Evolutionary conservation across 2,113 vertebrate genomes (phyloP), one percentile per base, ranked within the genome.

Genomic region (Poecilia latipinna): DNA sequence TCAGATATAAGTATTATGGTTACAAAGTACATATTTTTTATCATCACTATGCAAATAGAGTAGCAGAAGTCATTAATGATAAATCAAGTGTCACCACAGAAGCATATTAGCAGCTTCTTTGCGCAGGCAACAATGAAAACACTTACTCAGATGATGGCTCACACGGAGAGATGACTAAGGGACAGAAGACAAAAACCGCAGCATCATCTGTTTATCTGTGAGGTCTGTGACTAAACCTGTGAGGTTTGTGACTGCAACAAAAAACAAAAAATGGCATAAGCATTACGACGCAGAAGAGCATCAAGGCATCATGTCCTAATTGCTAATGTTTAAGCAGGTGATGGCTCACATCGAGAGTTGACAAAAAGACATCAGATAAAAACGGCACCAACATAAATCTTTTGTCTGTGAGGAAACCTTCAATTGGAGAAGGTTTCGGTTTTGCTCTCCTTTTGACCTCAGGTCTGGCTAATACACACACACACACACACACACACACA

Each of bases 81-180:
- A 6, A 37, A 4, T 65, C 8, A 7, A 26, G 64, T n/a, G 22
- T 51, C 44, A 51, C 44, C 44, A 6, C 44, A 51, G 13, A n/a
- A 39, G 4, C 8, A 1, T 2, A 71, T 62, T 44, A 82, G 67
- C 64, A 54, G 42, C 62, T 39, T 26, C 60, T 31, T 69, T 6
- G 28, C 37, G 19, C 28, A 1, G 2, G 35, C 37, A 3, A 37
- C 5, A 65, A 8, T 3, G 61, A 70, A 63, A n/a, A 33, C 24
- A 33, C 26, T 32, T 79, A 54, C 57, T 62, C 57, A 54, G 74
- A 74, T 68, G 48, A 80, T 82, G 83, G 81, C 24, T 86, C 83
- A 84, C 29, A 75, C 11, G 26, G n/a, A 60, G 13, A 32, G 65
- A 62, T 28, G 24, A 31, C 7, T 19, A 75, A 72, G 54, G 51